A percentile compares a stretch with the other conserved stretches of the same genome.
Conservation (phyloP, 2,113 vertebrate species). For the Ptilorrhoa leucosticta region DNA sequence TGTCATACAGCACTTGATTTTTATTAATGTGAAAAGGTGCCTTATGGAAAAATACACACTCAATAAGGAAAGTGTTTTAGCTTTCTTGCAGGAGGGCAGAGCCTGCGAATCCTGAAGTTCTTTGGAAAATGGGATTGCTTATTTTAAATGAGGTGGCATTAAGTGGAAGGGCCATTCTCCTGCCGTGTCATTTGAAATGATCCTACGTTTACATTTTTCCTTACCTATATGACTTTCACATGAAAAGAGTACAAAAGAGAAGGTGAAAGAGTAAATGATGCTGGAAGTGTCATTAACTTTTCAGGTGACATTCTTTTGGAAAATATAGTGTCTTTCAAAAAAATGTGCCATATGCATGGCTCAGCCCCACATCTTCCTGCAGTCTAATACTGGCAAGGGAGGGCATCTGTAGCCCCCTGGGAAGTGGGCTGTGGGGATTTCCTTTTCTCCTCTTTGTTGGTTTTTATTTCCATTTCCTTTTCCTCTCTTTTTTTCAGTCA, state of each 20-base stretch:
- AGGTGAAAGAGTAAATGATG: background rate
- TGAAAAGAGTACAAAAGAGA: background rate
- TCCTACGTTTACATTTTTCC: background rate
- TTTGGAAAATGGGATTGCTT: background rate
- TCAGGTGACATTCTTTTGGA: background rate
- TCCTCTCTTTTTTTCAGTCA: conserved; percentile 24
- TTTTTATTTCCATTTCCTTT: conserved; percentile 53
- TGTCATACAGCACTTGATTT: background rate
- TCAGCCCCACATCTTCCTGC: background rate
- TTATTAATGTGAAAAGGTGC: background rate
- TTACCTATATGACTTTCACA: background rate
- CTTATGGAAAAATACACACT: background rate
- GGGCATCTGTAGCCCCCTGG: background rate
- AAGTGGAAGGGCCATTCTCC: background rate
- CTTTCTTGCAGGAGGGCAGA: background rate
- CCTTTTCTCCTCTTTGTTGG: conserved; percentile 17
- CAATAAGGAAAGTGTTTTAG: background rate
- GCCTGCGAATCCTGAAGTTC: background rate
- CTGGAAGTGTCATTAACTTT: background rate
- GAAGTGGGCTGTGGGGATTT: conserved; percentile 3
- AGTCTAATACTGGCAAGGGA: background rate
- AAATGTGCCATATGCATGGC: background rate
- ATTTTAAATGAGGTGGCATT: background rate
- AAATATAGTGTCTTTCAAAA: background rate
- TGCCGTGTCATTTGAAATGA: background rate